Percentiles rank a stretch among this genome's conserved stretches.
Evolutionary conservation across 2,113 vertebrate genomes (phyloP).

Genomic region (Macquaria australasica): DNA sequence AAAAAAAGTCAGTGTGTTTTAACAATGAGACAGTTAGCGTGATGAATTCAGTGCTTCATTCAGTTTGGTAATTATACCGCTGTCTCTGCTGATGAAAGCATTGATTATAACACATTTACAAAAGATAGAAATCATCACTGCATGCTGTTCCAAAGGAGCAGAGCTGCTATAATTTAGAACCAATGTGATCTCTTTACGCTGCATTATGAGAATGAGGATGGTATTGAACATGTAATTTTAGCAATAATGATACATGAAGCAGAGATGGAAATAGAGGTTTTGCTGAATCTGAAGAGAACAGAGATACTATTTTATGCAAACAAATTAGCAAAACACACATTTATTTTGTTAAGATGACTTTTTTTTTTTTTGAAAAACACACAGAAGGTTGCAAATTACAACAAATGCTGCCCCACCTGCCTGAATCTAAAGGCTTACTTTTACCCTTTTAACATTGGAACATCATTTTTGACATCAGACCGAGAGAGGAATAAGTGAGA

Average conservation of each 20-base stretch:
- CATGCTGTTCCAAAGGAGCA: not conserved
- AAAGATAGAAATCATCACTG: conserved; percentile 26
- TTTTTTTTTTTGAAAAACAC: not conserved
- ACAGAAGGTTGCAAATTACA: not conserved
- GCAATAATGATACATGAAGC: not conserved
- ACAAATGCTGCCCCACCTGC: not conserved
- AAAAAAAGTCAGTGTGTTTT: not conserved
- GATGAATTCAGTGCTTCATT: conserved; percentile 21
- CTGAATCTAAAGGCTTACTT: not conserved
- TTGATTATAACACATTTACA: conserved; percentile 28
- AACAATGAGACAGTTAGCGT: conserved; percentile 25
- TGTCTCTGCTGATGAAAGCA: conserved; percentile 20
- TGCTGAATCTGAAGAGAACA: not conserved
- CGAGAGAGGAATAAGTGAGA: not conserved
- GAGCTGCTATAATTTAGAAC: conserved; percentile 15
- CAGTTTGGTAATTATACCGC: conserved; percentile 21
- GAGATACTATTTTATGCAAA: not conserved
- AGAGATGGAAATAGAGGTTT: not conserved
- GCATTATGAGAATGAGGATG: not conserved
- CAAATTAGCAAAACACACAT: not conserved
- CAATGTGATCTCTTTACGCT: not conserved
- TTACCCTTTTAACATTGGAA: not conserved
- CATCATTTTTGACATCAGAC: too few relatives aligned
- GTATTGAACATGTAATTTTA: not conserved
- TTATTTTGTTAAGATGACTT: not conserved